Base-by-base conservation (phyloP, 1,140 invertebrate genomes). In the Atta cephalotes region DNA sequence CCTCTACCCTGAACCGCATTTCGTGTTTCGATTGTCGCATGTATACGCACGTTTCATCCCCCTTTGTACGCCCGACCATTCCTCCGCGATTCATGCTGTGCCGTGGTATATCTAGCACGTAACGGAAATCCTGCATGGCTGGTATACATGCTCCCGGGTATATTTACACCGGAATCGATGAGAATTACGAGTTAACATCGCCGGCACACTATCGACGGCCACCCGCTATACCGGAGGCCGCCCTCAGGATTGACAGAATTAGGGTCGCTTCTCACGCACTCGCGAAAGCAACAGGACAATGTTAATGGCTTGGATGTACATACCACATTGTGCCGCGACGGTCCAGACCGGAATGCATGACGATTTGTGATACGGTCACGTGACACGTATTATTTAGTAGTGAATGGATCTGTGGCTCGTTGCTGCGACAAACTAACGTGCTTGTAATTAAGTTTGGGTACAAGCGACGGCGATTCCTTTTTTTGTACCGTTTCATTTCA, bases 81-180 rank as follows among this genome's bases (percentile, higher is more conserved):
- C 21, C 89, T 84, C 87, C 56, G 66, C 85, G 85, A 88, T 89
- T 91, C 89, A 85, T 88, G 87, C 90, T 82, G 85, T 84, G 39
- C 65, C 89, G 74, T 56, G 74, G 87, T 87, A 85, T 87, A 89
- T 87, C 87, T 77, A 85, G 68, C 84, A 68, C 79, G 89, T 91
- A 90, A 91, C 90, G 90, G 90, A 91, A 90, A 91, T 91, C 90
- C 90, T 90, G 87, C 84, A 86, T 35, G 68, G 28, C 76, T 76
- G 72, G 72, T 89, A 89, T 91, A 90, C 89, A 90, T 81, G 90
- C 79, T 51, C 58, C n/a, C 68, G 78, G 71, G 87, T 91, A 91
- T 89, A 91, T 91, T 91, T 91, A 91, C 90, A 91, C 89, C 85
- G 90, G 89, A 91, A 91, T 91, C 90, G 90, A 91, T 89, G 90